Evolutionary conservation across 2,797 vertebrate species (phyloP).

Genomic region (Helostoma temminkii): DNA sequence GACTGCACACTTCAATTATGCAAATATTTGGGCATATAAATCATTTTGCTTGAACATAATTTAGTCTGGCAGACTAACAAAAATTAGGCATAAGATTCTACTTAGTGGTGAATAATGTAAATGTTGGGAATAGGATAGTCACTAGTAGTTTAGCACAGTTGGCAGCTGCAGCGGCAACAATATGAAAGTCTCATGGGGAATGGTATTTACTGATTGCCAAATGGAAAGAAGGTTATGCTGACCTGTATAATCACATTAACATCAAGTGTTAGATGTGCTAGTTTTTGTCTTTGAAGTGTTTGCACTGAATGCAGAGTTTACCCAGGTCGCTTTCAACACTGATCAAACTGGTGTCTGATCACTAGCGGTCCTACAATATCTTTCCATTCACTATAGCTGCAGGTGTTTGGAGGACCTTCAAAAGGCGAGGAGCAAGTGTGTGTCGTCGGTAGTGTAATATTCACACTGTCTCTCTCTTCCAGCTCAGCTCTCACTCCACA

Average conservation of each 20-base stretch:
- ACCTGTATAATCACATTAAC: not conserved
- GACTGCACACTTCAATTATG: constrained; percentile 61
- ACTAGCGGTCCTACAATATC: constrained; percentile 9
- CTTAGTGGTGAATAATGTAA: constrained; percentile 64
- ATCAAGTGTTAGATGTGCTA: constrained; percentile 32
- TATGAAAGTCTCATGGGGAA: not conserved
- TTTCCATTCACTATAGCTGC: constrained; percentile 52
- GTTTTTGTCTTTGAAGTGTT: constrained; percentile 64
- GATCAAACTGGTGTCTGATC: constrained; percentile 67
- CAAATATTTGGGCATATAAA: constrained; percentile 44
- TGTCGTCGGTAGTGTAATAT: constrained; percentile 46
- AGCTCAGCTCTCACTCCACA: constrained; percentile 35
- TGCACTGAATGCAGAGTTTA: constrained; percentile 23
- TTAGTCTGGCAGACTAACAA: constrained; percentile 46
- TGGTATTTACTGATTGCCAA: constrained; percentile 9
- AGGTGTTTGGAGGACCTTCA: constrained; percentile 76
- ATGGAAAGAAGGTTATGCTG: constrained; percentile 16
- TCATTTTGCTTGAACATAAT: constrained; percentile 52
- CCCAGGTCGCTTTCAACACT: constrained; percentile 57
- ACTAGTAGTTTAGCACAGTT: constrained; percentile 18
- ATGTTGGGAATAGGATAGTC: constrained; percentile 31
- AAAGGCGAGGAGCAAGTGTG: constrained; percentile 61
- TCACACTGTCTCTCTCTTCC: constrained; percentile 43
- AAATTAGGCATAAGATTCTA: constrained; percentile 28
- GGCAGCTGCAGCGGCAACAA: constrained; percentile 13